Conservation (phyloP, 2,113 vertebrate species). For the Corythoichthys intestinalis region DNA sequence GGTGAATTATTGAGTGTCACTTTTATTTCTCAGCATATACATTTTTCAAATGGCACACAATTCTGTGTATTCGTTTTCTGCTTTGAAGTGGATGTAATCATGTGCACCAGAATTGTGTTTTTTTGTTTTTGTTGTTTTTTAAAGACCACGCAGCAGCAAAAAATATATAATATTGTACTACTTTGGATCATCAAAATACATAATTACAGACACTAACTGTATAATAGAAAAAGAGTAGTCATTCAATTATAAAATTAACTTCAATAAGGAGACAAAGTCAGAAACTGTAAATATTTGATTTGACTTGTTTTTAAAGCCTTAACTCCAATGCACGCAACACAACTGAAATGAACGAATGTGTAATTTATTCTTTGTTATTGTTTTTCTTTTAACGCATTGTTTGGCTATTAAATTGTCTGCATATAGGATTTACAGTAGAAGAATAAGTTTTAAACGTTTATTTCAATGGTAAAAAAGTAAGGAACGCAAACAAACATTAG, state of each 20-base stretch:
- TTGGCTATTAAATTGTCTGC: not conserved
- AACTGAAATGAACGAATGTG: not conserved
- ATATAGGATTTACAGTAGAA: not conserved
- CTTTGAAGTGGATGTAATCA: not conserved
- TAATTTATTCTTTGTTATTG: not conserved
- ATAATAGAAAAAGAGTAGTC: no score
- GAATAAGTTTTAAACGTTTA: not conserved
- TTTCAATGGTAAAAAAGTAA: not conserved
- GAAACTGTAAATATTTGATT: not conserved
- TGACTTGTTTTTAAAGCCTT: not conserved
- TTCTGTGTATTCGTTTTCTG: not conserved
- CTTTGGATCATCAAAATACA: not conserved
- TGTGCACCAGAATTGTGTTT: not conserved
- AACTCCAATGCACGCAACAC: not conserved
- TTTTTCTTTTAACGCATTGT: not conserved
- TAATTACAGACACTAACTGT: not conserved
- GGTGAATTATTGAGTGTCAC: not conserved
- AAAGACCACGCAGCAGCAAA: not conserved
- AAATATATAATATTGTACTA: not conserved
- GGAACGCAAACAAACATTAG: not conserved
- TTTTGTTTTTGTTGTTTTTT: not conserved
- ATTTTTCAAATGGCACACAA: not conserved
- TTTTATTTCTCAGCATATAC: not conserved
- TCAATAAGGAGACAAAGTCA: not conserved
- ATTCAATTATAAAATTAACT: not conserved